Conservation (phyloP, 2,888 invertebrate genomes). For the Diaprepes abbreviatus region DNA sequence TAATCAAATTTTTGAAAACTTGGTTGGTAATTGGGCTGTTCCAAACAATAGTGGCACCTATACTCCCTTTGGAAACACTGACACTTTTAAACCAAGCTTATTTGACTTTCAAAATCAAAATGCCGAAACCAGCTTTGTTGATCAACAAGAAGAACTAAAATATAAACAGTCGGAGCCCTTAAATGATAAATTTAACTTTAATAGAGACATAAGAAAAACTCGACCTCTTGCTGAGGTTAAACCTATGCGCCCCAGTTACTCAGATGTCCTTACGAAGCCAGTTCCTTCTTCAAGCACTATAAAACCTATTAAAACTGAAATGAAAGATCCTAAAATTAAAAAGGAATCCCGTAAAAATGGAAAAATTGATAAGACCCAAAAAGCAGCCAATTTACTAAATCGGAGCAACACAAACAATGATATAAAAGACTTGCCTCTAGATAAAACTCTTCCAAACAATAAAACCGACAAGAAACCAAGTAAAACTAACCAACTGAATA, state of each 20-base stretch:
- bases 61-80: slow-evolving; percentile 76
- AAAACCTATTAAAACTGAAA: slow-evolving; percentile 65
- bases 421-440: slow-evolving; percentile 63
- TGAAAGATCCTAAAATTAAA: slow-evolving; percentile 64
- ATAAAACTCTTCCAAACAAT: slow-evolving; percentile 58
- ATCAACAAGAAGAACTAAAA: slow-evolving; percentile 62
- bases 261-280: slow-evolving; percentile 83
- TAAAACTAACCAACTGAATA: slow-evolving; percentile 66
- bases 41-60: slow-evolving; percentile 81
- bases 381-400: slow-evolving; percentile 63
- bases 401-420: slow-evolving; percentile 72
- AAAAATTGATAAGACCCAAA: slow-evolving; percentile 65
- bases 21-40: slow-evolving; percentile 78
- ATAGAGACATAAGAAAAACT: slow-evolving; percentile 72
- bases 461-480: slow-evolving; percentile 66
- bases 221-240: slow-evolving; percentile 88
- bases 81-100: slow-evolving; percentile 68
- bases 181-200: slow-evolving; percentile 68
- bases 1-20: slow-evolving; percentile 75
- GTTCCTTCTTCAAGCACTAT: slow-evolving; percentile 65
- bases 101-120: slow-evolving; percentile 62
- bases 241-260: slow-evolving; percentile 89
- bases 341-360: slow-evolving; percentile 66
- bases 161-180: slow-evolving; percentile 52
- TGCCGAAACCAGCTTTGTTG: slow-evolving; percentile 51